Base-by-base conservation (phyloP, 2,888 invertebrate genomes). In the Steinernema hermaphroditum region DNA sequence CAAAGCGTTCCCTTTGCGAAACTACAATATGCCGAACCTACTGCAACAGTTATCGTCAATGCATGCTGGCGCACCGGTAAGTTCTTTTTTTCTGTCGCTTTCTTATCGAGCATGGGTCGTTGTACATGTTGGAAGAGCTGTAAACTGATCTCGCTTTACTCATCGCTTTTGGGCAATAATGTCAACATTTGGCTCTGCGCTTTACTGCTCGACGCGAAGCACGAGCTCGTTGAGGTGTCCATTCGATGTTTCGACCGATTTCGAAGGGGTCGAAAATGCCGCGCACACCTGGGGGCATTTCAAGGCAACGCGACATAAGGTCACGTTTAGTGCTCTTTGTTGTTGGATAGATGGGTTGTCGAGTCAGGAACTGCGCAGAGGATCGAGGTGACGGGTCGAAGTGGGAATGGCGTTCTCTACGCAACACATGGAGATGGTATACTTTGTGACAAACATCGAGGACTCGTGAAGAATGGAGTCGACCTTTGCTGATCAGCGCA, bases 281-380 rank as follows among this genome's bases (percentile, higher is more conserved):
- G 62, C 62, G 62, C 62, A 62, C 62, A 62, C 62, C 62, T 62
- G 62, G 62, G 62, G 62, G 62, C 62, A 62, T 62, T 62, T 62
- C 62, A 62, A 62, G 62, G 62, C 62, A 62, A 62, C 62, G 62
- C 62, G 62, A 62, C 62, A 62, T 62, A 62, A 62, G 62, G 62
- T 62, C 62, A 62, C 62, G 62, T 62, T 62, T 62, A 62, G 62
- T 62, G 62, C 62, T 62, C 62, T 62, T 62, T 62, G 62, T 62
- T 62, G 32, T 62, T 62, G 62, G 2, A 32, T 32, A 62, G 62
- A 32, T 54, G 32, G 62, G 29, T 24, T 22, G 50, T 24, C 1
- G 50, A 62, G 32, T 29, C 62, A 62, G 62, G 62, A 62, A 62
- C 62, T 29, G 62, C 62, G 62, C 32, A 34, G 62, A 62, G 62